Evolutionary conservation across 2,113 vertebrate species (phyloP), one percentile per base, ranked within the genome.

Genomic region (Peucedramus taeniatus): DNA sequence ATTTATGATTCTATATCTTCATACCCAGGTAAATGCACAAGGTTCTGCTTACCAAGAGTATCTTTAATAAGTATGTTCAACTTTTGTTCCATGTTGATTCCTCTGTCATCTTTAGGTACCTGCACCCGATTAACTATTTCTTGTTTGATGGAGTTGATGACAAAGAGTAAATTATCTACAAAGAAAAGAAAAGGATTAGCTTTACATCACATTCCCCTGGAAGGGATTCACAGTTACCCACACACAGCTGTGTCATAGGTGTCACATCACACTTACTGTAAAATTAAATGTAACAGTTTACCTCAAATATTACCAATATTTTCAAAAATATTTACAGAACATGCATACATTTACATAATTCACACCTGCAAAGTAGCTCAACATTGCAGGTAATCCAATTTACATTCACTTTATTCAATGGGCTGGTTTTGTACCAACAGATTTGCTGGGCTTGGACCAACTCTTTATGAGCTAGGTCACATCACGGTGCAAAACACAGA

Each of bases 111-210:
- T 89, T 98, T 98, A 81, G 98, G 98, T 97, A 98, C 98, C 96
- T 99, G 99, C n/a, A 99, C 99, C 93, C 98, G 98, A 86, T 95
- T 98, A 96, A 99, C 99, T 76, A 99, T 99, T 97, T 99, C 99
- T 97, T 99, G 99, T 97, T 99, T 99, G 97, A 99, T 99, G 94
- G 99, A 98, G 83, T 99, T 99, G 97, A 99, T 99, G 97, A 99
- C 99, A 98, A 99, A 99, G 83, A 99, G 98, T 96, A 99, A 98
- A 74, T 98, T 99, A 98, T 99, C 99, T 99, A 94, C 51, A 97
- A 95, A 93, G 90, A 35, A 39, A 28, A 24, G 23, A 21, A 22
- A 26, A 42, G 2, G 15, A n/a, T 93, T 54, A 71, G 37, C 35
- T 79, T 59, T 74, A 79, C 20, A 93, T 69, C 22, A 35, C 16